Evolutionary conservation across 2,113 vertebrate genomes (phyloP).

Genomic region (Anarrhichthys ocellatus): DNA sequence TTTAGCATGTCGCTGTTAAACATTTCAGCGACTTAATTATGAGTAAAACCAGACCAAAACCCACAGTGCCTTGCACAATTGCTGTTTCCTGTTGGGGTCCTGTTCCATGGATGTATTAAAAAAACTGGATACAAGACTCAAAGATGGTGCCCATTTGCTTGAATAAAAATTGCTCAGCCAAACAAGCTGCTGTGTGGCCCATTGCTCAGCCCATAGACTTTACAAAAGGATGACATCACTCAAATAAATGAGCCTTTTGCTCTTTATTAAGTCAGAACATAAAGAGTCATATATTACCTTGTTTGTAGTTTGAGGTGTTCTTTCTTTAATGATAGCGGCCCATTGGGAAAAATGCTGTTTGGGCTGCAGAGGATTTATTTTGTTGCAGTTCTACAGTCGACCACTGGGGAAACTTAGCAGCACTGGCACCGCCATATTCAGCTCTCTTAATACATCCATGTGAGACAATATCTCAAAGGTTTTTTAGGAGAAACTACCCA

Average conservation of each 20-base stretch:
- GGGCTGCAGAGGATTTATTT: not conserved
- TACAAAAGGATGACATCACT: not conserved
- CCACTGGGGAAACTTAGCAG: not conserved
- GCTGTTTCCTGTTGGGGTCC: not conserved
- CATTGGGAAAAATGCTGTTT: constrained; percentile 5
- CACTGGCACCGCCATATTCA: not conserved
- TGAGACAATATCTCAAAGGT: constrained; percentile 13
- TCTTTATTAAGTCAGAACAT: not conserved
- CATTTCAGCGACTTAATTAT: not conserved
- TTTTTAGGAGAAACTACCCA: not conserved
- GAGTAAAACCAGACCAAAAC: not conserved
- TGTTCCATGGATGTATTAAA: constrained; percentile 2
- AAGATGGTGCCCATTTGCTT: not conserved
- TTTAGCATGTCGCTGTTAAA: not conserved
- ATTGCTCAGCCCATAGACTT: not conserved
- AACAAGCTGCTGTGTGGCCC: not conserved
- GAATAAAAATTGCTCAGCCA: not conserved
- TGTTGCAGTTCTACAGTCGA: not conserved
- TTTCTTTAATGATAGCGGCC: not conserved
- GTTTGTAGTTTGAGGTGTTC: not conserved
- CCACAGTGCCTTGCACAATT: not conserved
- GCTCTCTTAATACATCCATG: not conserved
- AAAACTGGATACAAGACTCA: not conserved
- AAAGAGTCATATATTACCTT: not conserved
- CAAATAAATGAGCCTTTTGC: not conserved